Conservation (phyloP, 1,140 invertebrate species). For the Lordiphosa stackelbergi region DNA sequence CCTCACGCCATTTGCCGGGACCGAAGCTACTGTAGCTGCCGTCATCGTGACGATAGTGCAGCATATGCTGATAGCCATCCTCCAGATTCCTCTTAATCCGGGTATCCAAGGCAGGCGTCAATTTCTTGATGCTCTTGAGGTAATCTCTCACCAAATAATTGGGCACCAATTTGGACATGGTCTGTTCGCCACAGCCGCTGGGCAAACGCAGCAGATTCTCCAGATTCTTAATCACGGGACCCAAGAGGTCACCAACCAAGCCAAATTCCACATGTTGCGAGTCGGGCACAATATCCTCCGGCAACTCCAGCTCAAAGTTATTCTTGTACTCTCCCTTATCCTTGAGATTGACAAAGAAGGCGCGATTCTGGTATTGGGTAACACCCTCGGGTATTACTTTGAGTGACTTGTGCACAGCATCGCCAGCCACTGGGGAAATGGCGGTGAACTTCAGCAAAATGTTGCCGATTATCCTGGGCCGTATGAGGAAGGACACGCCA, state of each 20-base stretch:
- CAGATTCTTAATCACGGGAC: slow-evolving; percentile 85
- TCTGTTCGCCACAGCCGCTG: slow-evolving; percentile 95
- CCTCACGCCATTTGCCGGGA: slow-evolving; percentile 54
- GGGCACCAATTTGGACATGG: slow-evolving; percentile 94
- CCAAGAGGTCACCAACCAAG: slow-evolving; percentile 86
- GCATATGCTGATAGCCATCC: slow-evolving; percentile 94
- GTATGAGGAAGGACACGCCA: slow-evolving; percentile 88
- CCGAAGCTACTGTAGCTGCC: slow-evolving; percentile 98
- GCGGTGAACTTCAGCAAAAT: slow-evolving; percentile 87
- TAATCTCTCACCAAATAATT: slow-evolving; percentile 93
- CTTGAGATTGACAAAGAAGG: slow-evolving; percentile 87
- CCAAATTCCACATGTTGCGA: slow-evolving; percentile 86
- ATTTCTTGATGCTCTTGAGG: slow-evolving; percentile 65
- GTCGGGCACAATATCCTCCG: slow-evolving; percentile 83
- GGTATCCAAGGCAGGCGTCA: slow-evolving; percentile 80
- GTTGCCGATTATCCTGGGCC: slow-evolving; percentile 84
- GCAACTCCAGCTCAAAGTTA: slow-evolving; percentile 84
- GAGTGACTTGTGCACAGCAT: slow-evolving; percentile 84
- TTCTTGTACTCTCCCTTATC: slow-evolving; percentile 78
- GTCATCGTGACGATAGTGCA: slow-evolving; percentile 91
- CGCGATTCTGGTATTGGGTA: slow-evolving; percentile 86
- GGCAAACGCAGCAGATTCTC: slow-evolving; percentile 89
- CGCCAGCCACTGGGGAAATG: slow-evolving; percentile 83
- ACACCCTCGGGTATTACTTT: slow-evolving; percentile 89
- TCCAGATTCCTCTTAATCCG: slow-evolving; percentile 87